These are phyloP conservation scores for Oceanodroma leucorhoa DNA, from an alignment of 2,797 vertebrate species.

Conservation along the genomic window DNA sequence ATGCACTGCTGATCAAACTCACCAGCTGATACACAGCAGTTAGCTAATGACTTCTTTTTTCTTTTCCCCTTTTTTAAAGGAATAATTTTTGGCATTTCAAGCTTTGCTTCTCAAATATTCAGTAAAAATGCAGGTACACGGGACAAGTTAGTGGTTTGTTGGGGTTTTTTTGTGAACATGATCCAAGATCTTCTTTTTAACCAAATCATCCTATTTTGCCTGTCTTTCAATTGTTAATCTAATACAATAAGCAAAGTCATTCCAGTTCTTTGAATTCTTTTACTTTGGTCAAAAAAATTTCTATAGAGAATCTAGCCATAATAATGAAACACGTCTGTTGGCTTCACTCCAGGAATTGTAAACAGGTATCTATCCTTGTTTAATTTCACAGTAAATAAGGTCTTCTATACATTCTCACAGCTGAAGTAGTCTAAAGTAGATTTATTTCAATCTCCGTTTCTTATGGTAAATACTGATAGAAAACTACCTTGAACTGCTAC, in stretches of 20 bases:
- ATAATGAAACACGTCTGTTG: conserved; percentile 23
- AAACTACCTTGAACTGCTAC: neutral
- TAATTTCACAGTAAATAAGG: conserved; percentile 49
- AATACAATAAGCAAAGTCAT: neutral
- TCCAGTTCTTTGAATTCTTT: neutral
- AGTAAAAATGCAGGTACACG: neutral
- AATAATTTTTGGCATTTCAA: neutral
- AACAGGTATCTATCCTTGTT: conserved; percentile 24
- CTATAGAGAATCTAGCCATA: neutral
- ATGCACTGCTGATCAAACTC: neutral
- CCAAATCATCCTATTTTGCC: neutral
- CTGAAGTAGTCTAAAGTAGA: neutral
- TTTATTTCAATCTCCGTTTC: neutral
- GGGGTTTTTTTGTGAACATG: neutral
- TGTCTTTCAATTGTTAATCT: neutral
- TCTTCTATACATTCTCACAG: neutral
- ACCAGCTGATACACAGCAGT: neutral
- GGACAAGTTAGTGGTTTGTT: neutral
- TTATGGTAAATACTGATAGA: conserved; percentile 1
- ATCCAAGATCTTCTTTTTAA: neutral
- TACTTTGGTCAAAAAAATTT: neutral
- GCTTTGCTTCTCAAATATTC: neutral
- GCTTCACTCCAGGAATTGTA: neutral
- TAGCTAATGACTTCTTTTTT: neutral
- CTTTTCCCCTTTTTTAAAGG: neutral